phyloP scores from a whole-genome alignment of 2,888 invertebrate species.

The Odontothrips loti region DNA sequence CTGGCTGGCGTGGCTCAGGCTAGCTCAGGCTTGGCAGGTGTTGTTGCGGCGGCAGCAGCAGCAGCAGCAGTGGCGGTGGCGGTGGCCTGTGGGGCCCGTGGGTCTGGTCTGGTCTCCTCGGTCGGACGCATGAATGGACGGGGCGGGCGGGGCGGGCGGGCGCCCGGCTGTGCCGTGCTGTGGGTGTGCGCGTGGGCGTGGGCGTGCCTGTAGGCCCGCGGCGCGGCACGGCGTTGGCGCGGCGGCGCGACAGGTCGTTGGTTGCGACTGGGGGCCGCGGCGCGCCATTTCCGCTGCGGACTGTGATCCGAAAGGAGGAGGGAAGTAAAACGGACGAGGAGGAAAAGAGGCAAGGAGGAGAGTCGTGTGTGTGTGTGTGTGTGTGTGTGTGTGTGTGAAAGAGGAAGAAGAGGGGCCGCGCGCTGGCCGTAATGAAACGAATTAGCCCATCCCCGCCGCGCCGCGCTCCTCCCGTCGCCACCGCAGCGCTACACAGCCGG shows the following conservation, averaged over 20 bases:
- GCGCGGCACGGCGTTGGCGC: no score
- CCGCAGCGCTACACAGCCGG: no score
- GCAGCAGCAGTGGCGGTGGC: not conserved
- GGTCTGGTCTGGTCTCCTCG: not conserved
- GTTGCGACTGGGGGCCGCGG: no score
- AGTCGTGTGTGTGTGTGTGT: no score
- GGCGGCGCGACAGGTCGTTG: no score
- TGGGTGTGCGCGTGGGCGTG: constrained; percentile 1
- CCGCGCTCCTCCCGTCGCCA: no score
- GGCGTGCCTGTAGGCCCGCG: not conserved
- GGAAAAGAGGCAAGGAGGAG: no score
- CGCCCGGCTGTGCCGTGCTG: not conserved
- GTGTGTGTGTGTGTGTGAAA: no score
- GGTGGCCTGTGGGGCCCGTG: not conserved
- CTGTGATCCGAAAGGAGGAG: no score
- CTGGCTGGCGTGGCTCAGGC: not conserved
- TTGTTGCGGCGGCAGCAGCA: not conserved
- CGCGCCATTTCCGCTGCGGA: no score
- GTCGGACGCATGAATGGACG: not conserved
- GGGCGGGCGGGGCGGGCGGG: not conserved
- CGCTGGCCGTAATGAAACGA: not conserved
- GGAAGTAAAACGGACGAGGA: no score
- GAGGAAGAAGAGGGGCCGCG: not conserved
- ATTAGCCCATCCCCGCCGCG: not conserved
- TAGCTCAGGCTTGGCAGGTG: no score